phyloP scores from a whole-genome alignment of 2,113 vertebrate genomes.

The Miniopterus natalensis region DNA sequence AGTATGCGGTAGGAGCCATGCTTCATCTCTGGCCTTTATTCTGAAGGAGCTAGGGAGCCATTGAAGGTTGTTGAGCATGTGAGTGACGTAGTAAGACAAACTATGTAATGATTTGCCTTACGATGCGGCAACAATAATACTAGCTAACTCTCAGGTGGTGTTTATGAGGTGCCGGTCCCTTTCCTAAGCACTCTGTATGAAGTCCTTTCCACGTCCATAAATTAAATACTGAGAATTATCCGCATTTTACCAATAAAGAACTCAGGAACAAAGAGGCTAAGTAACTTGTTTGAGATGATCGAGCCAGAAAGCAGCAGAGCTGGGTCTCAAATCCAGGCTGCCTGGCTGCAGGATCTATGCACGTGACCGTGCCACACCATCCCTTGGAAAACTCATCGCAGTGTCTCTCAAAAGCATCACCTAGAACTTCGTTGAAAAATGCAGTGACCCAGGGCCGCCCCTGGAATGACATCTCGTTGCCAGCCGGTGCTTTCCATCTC shows the following conservation, averaged over 20 bases:
- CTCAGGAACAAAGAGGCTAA: neutral
- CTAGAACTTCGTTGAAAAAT: neutral
- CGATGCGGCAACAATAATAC: too few relatives aligned
- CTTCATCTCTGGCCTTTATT: neutral
- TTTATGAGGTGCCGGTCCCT: neutral
- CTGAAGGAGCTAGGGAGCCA: neutral
- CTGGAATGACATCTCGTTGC: neutral
- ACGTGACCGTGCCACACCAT: rapidly evolving
- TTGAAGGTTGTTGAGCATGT: neutral
- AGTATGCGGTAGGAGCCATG: rapidly evolving
- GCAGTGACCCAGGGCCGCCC: too few relatives aligned
- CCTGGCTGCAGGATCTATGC: neutral
- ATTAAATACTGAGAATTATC: neutral
- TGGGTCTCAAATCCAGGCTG: neutral
- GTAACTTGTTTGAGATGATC: neutral
- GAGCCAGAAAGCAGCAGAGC: neutral
- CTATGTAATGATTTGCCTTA: neutral
- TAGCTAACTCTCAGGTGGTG: neutral
- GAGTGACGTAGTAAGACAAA: neutral
- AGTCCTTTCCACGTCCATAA: neutral
- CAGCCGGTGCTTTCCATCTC: neutral
- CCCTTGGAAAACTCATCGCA: neutral
- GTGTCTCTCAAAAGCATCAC: neutral
- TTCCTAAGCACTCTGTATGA: neutral
- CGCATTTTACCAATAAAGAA: neutral